These are phyloP conservation scores for Nesospiza acunhae DNA, from an alignment of 2,113 vertebrate species.

Conservation along the genomic window DNA sequence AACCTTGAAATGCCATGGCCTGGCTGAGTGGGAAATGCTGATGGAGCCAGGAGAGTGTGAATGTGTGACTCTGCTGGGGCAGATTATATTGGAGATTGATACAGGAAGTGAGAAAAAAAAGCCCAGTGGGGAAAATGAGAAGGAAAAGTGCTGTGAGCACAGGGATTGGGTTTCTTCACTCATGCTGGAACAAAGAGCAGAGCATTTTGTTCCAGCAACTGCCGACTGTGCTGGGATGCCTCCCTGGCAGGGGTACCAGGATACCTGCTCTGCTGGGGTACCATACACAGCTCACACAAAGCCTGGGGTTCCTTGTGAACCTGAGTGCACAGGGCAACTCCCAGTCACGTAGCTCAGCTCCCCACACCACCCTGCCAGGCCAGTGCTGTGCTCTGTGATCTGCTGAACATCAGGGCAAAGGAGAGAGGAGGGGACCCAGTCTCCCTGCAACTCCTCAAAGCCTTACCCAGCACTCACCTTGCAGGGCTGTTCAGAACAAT, in stretches of 20 bases:
- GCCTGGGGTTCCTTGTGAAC: background rate
- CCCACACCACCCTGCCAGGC: background rate
- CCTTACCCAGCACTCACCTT: rapidly evolving
- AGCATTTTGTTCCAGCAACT: background rate
- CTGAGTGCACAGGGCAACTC: background rate
- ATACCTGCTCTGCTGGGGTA: background rate
- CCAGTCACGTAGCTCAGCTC: rapidly evolving
- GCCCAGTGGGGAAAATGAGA: background rate
- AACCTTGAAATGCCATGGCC: background rate
- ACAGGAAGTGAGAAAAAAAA: background rate
- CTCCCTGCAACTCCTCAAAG: background rate
- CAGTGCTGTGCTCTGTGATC: rapidly evolving
- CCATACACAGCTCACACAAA: background rate
- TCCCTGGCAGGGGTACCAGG: background rate
- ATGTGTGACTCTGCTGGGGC: constrained; percentile 33
- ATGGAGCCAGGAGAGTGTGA: constrained; percentile 5
- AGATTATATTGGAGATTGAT: background rate
- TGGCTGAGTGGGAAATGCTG: constrained; percentile 4
- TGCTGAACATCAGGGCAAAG: background rate
- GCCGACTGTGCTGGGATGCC: background rate
- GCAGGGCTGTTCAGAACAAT: rapidly evolving
- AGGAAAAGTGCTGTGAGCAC: background rate
- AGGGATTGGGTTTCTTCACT: background rate
- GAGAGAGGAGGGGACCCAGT: background rate
- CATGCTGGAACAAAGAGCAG: background rate